Base-by-base conservation (phyloP, 2,113 vertebrate genomes). In the Pedionomus torquatus region DNA sequence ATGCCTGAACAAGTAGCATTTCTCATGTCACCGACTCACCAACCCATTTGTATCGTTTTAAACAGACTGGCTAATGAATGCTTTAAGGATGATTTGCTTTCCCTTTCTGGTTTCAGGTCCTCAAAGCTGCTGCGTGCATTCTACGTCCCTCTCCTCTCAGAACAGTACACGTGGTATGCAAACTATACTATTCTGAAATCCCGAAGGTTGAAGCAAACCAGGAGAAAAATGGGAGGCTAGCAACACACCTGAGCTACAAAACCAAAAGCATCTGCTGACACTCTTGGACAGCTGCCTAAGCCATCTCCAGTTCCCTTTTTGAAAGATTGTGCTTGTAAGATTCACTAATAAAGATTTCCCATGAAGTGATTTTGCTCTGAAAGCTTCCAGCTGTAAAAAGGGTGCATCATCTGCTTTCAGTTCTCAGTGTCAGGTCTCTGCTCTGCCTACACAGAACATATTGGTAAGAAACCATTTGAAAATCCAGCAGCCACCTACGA, bases 121-220 rank as follows among this genome's bases (percentile, higher is more conserved):
- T 98, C 99, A 3, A 97, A 94, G 95, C 93, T 99, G 57, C 97
- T 99, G 63, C 98, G 99, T 70, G 98, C 99, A 1, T 99, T 99
- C 96, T 99, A 99, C 74, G 1, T 99, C 68, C 99, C 99, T 3
- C 95, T 99, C 66, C 94, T 99, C 60, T 99, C 99, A 1, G 98
- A 98, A 46, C 97, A 96, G 57, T 96, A 99, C 86, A 99, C 98
- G 0, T 83, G 87, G 5, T 99, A 98, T 64, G 94, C 93, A 52
- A 99, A 98, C 97, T 99, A 99, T 33, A 98, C 96, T 31, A 99
- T 99, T 84, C 97, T 99, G 46, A 99, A 99, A 86, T n/a, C 98
- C 48, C 97, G 98, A 79, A 98, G 98, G 94, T 57, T 57, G 17
- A 99, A 96, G 93, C 98, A 97, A 60, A 76, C 18, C 93, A 98